A percentile compares a stretch with the other conserved stretches of the same genome.
These are phyloP conservation scores for Abramis brama DNA, from an alignment of 2,113 vertebrate genomes.

Conservation along the genomic window DNA sequence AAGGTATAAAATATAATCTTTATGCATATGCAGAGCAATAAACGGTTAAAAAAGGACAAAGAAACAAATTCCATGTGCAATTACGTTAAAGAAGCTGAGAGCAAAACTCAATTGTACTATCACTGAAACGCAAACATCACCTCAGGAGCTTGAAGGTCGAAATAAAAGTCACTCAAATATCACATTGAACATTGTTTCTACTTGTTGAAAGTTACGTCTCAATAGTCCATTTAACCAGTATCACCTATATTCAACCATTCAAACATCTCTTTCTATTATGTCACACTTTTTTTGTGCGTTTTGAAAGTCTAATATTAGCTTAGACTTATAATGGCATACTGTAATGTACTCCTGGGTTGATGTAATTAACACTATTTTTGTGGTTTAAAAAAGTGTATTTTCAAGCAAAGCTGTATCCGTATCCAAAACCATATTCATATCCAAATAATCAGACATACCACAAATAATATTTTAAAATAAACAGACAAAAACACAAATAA, in stretches of 20 bases:
- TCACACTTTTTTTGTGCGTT: neutral
- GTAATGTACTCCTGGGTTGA: slow-evolving; percentile 6
- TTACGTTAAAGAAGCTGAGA: slow-evolving; percentile 56
- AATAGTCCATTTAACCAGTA: neutral
- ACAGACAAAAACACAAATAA: slow-evolving; percentile 67
- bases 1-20: slow-evolving; percentile 69
- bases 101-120: slow-evolving; percentile 9
- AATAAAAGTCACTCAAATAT: slow-evolving; percentile 16
- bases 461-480: slow-evolving; percentile 52
- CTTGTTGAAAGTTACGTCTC: neutral
- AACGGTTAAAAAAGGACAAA: slow-evolving; percentile 54
- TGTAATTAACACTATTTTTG: neutral
- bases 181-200: neutral
- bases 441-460: slow-evolving; percentile 59
- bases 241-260: neutral
- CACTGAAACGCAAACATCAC: neutral
- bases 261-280: neutral
- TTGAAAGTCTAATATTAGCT: slow-evolving; percentile 1
- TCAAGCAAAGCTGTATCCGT: slow-evolving; percentile 4
- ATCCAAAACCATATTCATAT: slow-evolving; percentile 42
- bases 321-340: neutral
- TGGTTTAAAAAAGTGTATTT: neutral
- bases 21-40: slow-evolving; percentile 58
- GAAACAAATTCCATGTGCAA: slow-evolving; percentile 49
- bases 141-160: neutral